These are phyloP conservation scores for Hyles lineata DNA, from an alignment of 2,888 invertebrate species.

Conservation along the genomic window DNA sequence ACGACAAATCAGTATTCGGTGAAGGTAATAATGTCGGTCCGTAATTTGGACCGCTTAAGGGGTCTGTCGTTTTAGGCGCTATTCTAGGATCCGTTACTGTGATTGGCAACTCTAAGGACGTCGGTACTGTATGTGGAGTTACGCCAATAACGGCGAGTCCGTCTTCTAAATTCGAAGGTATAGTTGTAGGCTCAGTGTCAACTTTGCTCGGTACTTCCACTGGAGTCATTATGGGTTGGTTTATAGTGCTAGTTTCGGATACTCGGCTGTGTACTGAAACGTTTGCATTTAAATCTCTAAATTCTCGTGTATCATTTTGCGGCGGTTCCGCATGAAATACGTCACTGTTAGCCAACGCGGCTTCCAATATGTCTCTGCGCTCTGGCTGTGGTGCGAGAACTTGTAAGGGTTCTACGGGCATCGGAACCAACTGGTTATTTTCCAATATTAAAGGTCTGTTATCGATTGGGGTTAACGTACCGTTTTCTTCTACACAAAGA, in stretches of 20 bases:
- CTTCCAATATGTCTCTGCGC: slow-evolving; percentile 90
- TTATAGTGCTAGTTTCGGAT: slow-evolving; percentile 90
- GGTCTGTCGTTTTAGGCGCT: slow-evolving; percentile 81
- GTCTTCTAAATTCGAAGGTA: slow-evolving; percentile 77
- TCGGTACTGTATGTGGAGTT: slow-evolving; percentile 84
- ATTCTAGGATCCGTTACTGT: slow-evolving; percentile 91
- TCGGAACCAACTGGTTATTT: slow-evolving; percentile 78
- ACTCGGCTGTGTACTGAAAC: slow-evolving; percentile 86
- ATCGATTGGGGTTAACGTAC: slow-evolving; percentile 89
- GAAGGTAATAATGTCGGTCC: slow-evolving; percentile 59
- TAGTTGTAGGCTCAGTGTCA: slow-evolving; percentile 57
- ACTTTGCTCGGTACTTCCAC: slow-evolving; percentile 88
- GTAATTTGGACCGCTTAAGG: slow-evolving; percentile 64
- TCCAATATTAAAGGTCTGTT: slow-evolving; percentile 86
- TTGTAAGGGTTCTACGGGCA: slow-evolving; percentile 66
- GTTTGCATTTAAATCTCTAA: slow-evolving; percentile 85
- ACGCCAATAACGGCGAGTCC: slow-evolving; percentile 86
- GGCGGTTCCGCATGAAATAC: slow-evolving; percentile 86
- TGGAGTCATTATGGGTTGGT: slow-evolving; percentile 93
- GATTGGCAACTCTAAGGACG: slow-evolving; percentile 90
- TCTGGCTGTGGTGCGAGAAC: slow-evolving; percentile 63
- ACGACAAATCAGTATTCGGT: slow-evolving; percentile 69
- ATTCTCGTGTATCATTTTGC: slow-evolving; percentile 85
- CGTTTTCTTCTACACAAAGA: slow-evolving; percentile 89
- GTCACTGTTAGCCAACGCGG: slow-evolving; percentile 90